Percentiles rank a stretch among this genome's conserved stretches.
Conservation (phyloP, 2,113 vertebrate species). For the Pristiophorus japonicus region DNA sequence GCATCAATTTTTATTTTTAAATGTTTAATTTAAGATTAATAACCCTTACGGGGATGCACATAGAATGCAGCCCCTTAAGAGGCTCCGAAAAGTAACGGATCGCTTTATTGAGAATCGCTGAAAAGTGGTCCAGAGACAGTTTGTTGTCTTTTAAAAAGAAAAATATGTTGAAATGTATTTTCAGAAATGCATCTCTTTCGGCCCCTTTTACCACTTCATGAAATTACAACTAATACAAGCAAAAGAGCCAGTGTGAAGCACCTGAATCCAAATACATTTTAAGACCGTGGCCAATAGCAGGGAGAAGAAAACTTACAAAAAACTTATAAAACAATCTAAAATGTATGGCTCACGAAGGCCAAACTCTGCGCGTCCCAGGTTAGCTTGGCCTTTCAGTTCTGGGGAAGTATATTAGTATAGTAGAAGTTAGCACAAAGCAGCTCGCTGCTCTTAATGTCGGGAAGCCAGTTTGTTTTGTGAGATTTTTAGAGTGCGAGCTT, state of each 20-base stretch:
- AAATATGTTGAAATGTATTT: too few species aligned
- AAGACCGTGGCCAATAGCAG: not conserved
- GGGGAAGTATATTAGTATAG: too few species aligned
- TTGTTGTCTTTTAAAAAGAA: not conserved
- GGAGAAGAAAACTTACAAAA: not conserved
- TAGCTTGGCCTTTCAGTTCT: not conserved
- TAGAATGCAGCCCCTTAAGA: not conserved
- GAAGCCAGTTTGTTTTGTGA: not conserved
- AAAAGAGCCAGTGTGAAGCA: not conserved
- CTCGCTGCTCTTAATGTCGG: not conserved
- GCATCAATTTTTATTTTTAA: too few species aligned
- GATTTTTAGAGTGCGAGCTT: not conserved
- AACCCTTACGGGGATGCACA: too few species aligned
- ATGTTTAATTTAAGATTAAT: too few species aligned
- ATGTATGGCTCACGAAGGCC: not conserved
- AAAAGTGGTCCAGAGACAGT: not conserved
- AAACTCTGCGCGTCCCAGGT: not conserved
- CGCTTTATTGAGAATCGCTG: not conserved
- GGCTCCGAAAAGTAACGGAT: not conserved
- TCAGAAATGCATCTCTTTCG: not conserved
- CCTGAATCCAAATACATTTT: not conserved
- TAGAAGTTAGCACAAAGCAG: not conserved
- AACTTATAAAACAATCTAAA: not conserved
- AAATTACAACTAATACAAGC: not conserved
- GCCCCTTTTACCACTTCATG: too few species aligned